A percentile compares a stretch with the other conserved stretches of the same genome.
Evolutionary conservation across 2,113 vertebrate species (phyloP).

Genomic region (Gavia stellata): DNA sequence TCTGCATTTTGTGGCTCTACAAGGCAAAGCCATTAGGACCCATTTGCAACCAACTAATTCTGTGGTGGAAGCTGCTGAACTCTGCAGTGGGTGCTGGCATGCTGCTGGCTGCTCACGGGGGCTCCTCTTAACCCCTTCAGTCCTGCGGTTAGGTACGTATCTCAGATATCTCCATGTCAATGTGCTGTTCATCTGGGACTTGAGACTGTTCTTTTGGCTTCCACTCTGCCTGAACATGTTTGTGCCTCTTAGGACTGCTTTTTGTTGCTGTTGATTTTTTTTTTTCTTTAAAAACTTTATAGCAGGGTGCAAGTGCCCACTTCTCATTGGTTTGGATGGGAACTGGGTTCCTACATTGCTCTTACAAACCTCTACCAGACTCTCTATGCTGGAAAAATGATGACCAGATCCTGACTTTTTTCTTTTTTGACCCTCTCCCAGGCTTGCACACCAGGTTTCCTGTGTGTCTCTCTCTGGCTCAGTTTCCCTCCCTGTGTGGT

Average conservation of each 20-base stretch:
- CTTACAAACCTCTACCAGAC: not conserved
- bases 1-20: not conserved
- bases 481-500: not conserved
- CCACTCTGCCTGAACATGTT: not conserved
- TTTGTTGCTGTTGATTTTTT: not conserved
- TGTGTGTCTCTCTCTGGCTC: not conserved
- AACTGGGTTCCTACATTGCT: not conserved
- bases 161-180: not conserved
- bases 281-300: not conserved
- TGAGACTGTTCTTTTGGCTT: not conserved
- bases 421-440: not conserved
- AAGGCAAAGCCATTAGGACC: not conserved
- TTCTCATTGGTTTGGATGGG: not conserved
- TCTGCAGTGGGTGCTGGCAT: not conserved
- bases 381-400: not conserved
- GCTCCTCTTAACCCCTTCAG: not conserved
- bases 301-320: not conserved
- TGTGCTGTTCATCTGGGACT: not conserved
- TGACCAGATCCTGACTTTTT: not conserved
- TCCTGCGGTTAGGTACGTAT: fast-evolving
- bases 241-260: not conserved
- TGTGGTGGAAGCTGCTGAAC: not conserved
- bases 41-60: not conserved
- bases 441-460: not conserved
- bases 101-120: not conserved